Evolutionary conservation across 2,797 vertebrate species (phyloP), one percentile per base, ranked within the genome.

Genomic region (Gymnoscopelus braueri): DNA sequence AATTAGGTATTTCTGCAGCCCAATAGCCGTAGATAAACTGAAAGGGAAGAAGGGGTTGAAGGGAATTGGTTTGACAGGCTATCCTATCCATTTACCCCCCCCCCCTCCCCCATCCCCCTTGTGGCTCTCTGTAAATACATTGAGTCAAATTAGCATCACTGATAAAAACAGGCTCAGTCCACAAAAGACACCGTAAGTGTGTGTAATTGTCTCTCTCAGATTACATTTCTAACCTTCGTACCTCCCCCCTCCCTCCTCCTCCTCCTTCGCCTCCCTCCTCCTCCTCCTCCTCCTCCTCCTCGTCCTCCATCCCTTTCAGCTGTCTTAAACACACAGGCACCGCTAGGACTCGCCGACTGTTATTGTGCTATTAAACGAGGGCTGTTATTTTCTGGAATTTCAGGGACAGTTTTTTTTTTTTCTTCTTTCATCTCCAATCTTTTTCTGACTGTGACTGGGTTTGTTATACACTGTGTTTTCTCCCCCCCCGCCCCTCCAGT

Each of bases 151-250:
- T 93, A 87, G 75, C 77, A 80, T 89, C 84, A 87, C 84, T 77
- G 80, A 88, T 86, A 85, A 88, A 87, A 92, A 78, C 81, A 87
- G 75, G 68, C 71, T 24, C 73, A 80, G 83, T 82, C 75, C 88
- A 87, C 88, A 89, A 91, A 80, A 92, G 85, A 67, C 85, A 73
- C 77, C 82, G 74, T 87, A 93, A 91, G 86, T 89, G 86, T 81
- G 68, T 79, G 83, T 94, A 94, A 95, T 95, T 95, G 91, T 88
- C 90, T 93, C 89, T 93, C 88, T 91, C 88, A 88, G 85, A 86
- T 94, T 93, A 90, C 90, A 88, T 95, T 95, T 94, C 90, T 89
- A 91, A 92, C 92, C 93, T 92, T 86, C 83, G 84, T 75, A 86
- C 87, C 89, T 26, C 71, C 32, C 87, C 88, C 87, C 83, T 66